Base-by-base conservation (phyloP, 2,113 vertebrate species). In the Bambusicola thoracicus region DNA sequence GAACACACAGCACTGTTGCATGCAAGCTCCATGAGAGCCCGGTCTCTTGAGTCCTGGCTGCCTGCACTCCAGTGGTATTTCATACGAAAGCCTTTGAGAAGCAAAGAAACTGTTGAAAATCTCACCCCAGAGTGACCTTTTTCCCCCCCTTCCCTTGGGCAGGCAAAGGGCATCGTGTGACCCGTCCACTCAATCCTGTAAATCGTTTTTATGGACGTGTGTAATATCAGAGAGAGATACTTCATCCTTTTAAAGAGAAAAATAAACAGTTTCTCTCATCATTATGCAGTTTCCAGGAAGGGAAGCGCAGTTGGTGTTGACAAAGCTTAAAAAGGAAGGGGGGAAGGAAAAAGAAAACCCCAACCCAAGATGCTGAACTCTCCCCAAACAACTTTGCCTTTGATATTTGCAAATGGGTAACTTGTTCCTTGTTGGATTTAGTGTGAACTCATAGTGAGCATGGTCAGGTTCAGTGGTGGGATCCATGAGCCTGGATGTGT, bases 211-310 rank as follows among this genome's bases (percentile, higher is more conserved):
- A 83, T 15, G 17, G 93, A 89, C 68, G 79, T 94, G 87, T 91
- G 95, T 95, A 95, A 95, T 94, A 95, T 82, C 13, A 61, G 70
- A 62, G 83, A 80, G 80, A 94, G 91, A 92, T 56, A 49, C 53
- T 96, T 94, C 81, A 96, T 96, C 94, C 92, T 83, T 88, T 92
- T 95, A 93, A 96, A 95, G 89, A 96, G 89, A 92, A 95, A 95
- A 95, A 93, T 56, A 95, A 97, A 95, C 84, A 92, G 18, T 62
- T 92, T 69, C 63, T 89, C 88, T 95, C 91, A n/a, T 95, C 83
- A 85, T 92, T 94, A 95, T 85, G 93, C 86, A 87, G 91, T 94
- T 95, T 94, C 91, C 81, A 88, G 92, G 91, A 93, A 91, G 93
- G 90, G 89, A 90, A 94, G 74, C 88, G 41, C 56, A 16, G 72